Conservation (phyloP, 2,888 invertebrate species). For the Philopedon plagiatum region DNA sequence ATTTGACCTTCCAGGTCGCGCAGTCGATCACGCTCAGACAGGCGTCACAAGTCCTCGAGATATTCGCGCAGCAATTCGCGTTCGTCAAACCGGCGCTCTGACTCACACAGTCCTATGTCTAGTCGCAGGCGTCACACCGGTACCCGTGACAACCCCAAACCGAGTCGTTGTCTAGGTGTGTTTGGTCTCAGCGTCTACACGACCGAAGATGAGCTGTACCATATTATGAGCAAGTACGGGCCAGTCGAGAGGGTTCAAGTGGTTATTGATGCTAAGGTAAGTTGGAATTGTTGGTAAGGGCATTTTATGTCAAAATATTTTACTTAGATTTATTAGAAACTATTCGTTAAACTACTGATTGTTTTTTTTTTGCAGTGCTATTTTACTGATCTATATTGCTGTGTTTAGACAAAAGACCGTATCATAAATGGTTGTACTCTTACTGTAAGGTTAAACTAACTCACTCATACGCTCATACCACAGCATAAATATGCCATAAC, state of each 20-base stretch:
- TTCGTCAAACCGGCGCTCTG: slow-evolving; percentile 72
- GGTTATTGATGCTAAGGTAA: slow-evolving; percentile 95
- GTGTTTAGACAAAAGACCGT: too few relatives aligned
- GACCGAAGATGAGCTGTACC: slow-evolving; percentile 91
- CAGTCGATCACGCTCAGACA: slow-evolving; percentile 76
- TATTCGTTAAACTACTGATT: too few relatives aligned
- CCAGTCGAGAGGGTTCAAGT: slow-evolving; percentile 93
- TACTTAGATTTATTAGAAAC: too few relatives aligned
- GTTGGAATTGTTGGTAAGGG: slow-evolving; percentile 32
- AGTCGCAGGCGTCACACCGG: slow-evolving; percentile 83
- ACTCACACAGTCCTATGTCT: slow-evolving; percentile 88
- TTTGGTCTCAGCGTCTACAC: slow-evolving; percentile 96
- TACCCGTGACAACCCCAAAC: slow-evolving; percentile 89
- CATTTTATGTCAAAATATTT: too few relatives aligned
- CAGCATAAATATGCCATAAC: too few relatives aligned
- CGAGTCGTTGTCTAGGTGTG: slow-evolving; percentile 92
- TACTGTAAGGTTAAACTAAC: too few relatives aligned
- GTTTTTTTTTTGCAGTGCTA: too few relatives aligned
- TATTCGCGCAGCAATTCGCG: slow-evolving; percentile 77
- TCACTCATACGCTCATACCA: too few relatives aligned
- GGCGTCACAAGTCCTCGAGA: slow-evolving; percentile 71
- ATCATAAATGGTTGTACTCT: too few relatives aligned
- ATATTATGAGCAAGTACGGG: slow-evolving; percentile 94
- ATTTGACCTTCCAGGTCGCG: slow-evolving; percentile 68
- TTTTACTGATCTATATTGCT: too few relatives aligned